phyloP scores from a whole-genome alignment of 2,888 invertebrate genomes.

The Drosophila picticornis region DNA sequence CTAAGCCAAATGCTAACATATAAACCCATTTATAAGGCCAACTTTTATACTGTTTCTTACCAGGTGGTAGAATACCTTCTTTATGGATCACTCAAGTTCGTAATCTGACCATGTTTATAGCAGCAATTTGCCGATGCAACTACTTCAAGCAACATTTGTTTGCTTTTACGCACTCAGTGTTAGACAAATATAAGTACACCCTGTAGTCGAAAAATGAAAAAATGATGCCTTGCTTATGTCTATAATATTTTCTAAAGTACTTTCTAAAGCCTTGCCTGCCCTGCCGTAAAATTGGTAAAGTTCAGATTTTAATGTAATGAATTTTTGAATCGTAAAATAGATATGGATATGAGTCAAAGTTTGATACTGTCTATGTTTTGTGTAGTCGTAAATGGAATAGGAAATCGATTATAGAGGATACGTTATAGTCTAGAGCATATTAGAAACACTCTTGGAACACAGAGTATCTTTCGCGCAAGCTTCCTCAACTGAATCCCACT shows the following conservation, averaged over 20 bases:
- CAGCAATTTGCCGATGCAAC: background rate
- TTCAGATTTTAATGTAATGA: background rate
- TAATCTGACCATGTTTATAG: conserved; percentile 2
- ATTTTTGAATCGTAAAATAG: background rate
- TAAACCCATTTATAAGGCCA: background rate
- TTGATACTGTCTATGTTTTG: too few relatives aligned
- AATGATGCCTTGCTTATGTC: too few relatives aligned
- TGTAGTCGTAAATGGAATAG: background rate
- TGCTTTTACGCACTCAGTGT: background rate
- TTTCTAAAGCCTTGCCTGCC: background rate
- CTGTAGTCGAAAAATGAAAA: background rate
- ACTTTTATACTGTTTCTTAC: background rate
- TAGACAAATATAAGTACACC: background rate
- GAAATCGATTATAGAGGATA: background rate
- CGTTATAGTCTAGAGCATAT: background rate
- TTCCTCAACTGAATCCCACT: background rate
- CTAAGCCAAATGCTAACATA: background rate
- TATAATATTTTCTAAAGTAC: background rate
- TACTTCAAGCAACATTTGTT: background rate
- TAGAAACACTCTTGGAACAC: too few relatives aligned
- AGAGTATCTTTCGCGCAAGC: background rate
- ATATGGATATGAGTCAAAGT: background rate
- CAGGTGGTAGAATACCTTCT: background rate
- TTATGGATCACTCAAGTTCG: background rate
- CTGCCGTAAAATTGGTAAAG: background rate